Evolutionary conservation across 2,113 vertebrate species (phyloP).

Genomic region (Capreolus pygargus): DNA sequence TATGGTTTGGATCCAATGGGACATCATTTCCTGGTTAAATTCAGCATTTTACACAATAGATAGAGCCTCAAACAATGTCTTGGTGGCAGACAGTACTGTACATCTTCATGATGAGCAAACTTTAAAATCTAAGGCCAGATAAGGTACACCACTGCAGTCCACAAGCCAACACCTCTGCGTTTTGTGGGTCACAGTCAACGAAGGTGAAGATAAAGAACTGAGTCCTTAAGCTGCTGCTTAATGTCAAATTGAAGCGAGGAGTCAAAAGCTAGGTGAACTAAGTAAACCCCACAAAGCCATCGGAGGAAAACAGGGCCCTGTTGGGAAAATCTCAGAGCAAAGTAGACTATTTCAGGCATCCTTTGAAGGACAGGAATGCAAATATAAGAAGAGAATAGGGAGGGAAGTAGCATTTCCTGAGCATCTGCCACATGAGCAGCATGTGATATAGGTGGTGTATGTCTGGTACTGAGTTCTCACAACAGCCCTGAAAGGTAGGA

Average conservation of each 20-base stretch:
- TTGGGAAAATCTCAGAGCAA: neutral
- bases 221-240: neutral
- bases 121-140: neutral
- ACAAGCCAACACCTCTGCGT: neutral
- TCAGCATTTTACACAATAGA: neutral
- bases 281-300: neutral
- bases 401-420: neutral
- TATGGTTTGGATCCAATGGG: neutral
- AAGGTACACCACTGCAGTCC: neutral
- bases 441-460: neutral
- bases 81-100: neutral
- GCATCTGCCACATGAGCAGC: neutral
- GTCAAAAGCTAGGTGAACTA: slow-evolving; percentile 3
- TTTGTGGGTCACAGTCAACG: neutral
- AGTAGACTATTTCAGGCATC: neutral
- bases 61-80: neutral
- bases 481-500: neutral
- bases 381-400: neutral
- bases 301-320: neutral
- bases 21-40: neutral
- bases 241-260: neutral
- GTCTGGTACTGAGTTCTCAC: neutral
- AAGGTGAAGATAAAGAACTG: neutral
- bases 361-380: neutral
- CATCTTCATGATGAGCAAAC: neutral